These are phyloP conservation scores for Nothoprocta pentlandii DNA, from an alignment of 2,113 vertebrate species.

Conservation along the genomic window DNA sequence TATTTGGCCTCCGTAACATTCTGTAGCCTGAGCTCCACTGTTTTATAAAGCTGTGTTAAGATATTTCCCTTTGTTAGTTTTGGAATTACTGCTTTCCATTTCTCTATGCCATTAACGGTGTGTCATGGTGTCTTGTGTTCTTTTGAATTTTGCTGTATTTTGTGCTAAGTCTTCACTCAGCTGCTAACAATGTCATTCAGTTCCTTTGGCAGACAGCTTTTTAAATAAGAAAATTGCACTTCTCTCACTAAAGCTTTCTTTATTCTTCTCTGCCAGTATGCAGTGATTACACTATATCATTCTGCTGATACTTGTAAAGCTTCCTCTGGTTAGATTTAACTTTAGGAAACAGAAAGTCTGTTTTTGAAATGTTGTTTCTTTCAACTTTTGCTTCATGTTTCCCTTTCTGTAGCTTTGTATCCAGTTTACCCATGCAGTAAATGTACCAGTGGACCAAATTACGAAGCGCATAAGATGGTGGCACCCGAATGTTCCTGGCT, in stretches of 20 bases:
- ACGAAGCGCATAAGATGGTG: not conserved
- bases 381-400: constrained; percentile 19
- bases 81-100: not conserved
- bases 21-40: rapidly evolving
- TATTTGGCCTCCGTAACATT: not conserved
- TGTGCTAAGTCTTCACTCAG: not conserved
- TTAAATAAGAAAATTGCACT: not conserved
- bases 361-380: constrained; percentile 50
- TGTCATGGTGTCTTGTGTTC: not conserved
- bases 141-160: not conserved
- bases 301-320: not conserved
- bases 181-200: not conserved
- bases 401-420: constrained; percentile 52
- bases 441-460: not conserved
- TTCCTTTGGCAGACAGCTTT: not conserved
- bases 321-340: constrained; percentile 21
- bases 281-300: not conserved
- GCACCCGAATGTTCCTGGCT: constrained; percentile 10
- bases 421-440: constrained; percentile 21
- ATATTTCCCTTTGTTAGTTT: not conserved
- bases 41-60: not conserved
- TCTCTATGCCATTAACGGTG: not conserved
- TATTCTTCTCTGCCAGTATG: not conserved
- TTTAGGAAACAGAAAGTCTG: constrained; percentile 22
- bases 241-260: not conserved